Percentiles rank a stretch among this genome's conserved stretches.
Evolutionary conservation across 2,797 vertebrate species (phyloP).

Genomic region (Acridotheres tristis): DNA sequence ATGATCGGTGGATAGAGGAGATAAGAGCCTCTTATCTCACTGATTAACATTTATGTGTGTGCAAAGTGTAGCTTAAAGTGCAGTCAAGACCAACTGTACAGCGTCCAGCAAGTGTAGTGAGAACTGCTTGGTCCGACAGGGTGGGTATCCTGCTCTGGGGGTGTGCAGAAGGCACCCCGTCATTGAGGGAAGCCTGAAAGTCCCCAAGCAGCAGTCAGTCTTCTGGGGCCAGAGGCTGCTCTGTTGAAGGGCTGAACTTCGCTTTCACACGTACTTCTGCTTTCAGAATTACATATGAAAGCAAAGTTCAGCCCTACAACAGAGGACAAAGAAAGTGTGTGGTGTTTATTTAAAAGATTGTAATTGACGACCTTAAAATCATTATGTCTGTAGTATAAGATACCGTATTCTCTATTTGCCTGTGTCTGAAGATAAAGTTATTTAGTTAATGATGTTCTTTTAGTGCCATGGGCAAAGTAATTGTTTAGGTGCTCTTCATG

Average conservation of each 20-base stretch:
- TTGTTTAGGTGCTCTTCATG: neutral
- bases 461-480: neutral
- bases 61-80: neutral
- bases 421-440: neutral
- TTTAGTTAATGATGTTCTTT: neutral
- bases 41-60: neutral
- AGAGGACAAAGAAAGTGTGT: neutral
- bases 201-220: neutral
- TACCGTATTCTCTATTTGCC: neutral
- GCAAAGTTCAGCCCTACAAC: neutral
- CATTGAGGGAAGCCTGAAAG: fast-evolving
- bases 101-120: neutral
- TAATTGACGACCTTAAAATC: neutral
- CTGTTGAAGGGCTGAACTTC: neutral
- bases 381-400: neutral
- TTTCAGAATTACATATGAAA: fast-evolving
- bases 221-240: neutral
- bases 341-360: neutral
- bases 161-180: neutral
- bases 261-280: neutral
- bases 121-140: neutral
- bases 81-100: neutral
- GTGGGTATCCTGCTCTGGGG: neutral
- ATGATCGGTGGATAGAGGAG: neutral
- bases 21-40: neutral